These are phyloP conservation scores for Amblyjoppa proteus DNA, from an alignment of 2,888 invertebrate species.

Conservation along the genomic window DNA sequence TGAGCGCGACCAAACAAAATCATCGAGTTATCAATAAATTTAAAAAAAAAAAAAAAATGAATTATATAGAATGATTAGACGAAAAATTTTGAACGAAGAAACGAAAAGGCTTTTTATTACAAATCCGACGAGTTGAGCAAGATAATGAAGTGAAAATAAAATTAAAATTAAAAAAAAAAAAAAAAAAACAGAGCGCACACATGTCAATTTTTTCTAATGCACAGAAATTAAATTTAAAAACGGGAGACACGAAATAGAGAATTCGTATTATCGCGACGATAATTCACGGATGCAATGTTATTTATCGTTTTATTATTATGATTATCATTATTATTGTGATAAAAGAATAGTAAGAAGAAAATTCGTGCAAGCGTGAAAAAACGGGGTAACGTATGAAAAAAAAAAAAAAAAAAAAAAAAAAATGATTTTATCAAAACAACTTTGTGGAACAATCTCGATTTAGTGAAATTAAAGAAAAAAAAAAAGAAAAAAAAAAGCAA, in stretches of 20 bases:
- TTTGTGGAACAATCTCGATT: constrained; percentile 9
- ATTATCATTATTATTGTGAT: constrained; percentile 30
- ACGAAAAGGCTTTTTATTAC: constrained; percentile 54
- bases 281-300: constrained; percentile 21
- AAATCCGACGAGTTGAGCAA: constrained; percentile 48
- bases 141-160: constrained; percentile 6
- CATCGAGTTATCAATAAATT: constrained; percentile 61
- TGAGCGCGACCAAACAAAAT: constrained; percentile 62
- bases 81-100: constrained; percentile 38
- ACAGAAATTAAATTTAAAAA: constrained; percentile 66
- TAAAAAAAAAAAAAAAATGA: constrained; percentile 36
- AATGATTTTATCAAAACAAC: constrained; percentile 53
- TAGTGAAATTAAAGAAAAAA: not conserved
- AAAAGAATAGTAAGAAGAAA: constrained; percentile 23
- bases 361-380: constrained; percentile 1
- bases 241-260: constrained; percentile 16
- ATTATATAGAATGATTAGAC: constrained; percentile 35
- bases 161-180: constrained; percentile 25
- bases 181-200: constrained; percentile 69
- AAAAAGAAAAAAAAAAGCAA: constrained; percentile 31
- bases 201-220: constrained; percentile 79
- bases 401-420: constrained; percentile 28
- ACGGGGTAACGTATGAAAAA: constrained; percentile 46
- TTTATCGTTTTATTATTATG: constrained; percentile 43
- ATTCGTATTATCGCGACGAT: constrained; percentile 41